Evolutionary conservation across 2,113 vertebrate genomes (phyloP), one percentile per base, ranked within the genome.

Genomic region (Pterocles orientalis): DNA sequence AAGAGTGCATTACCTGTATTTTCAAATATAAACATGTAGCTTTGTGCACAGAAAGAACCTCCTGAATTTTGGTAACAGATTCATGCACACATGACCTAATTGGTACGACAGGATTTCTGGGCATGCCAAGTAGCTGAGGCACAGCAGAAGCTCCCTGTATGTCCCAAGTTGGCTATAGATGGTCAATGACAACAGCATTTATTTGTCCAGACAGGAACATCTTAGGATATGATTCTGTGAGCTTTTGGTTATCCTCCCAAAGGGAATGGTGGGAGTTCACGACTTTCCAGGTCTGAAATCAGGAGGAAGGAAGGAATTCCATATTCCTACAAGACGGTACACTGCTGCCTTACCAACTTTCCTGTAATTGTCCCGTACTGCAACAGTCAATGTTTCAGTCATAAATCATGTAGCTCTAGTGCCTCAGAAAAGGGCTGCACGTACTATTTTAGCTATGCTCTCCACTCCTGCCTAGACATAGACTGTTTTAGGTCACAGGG

Each of bases 271-370:
- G 57, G 23, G 64, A 86, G 82, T 92, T 88, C 62, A 89, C 29
- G 26, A 17, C 34, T 61, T 93, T 58, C 72, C 56, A 90, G 82
- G 82, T 88, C 61, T 78, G 68, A 90, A 91, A 91, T 70, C 61
- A 57, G 61, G 48, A 92, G 41, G 70, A 82, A 95, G 93, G 78
- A 91, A 94, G 47, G 66, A 85, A 82, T 94, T 96, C 88, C 65
- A 54, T 82, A 91, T 61, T 91, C 61, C 41, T 92, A 76, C 57
- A 78, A 79, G 84, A 82, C 8, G 3, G 69, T 71, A 66, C 75
- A 14, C 26, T 58, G n/a, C 78, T 91, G 84, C 50, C 58, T 82
- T 75, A 79, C 61, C 31, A 93, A 48, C 80, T 92, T 95, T 62
- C 39, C 82, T 93, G 86, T 75, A 93, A 93, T 83, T 93, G 88